These are phyloP conservation scores for Corythornis cristatus DNA, from an alignment of 2,113 vertebrate species.

Conservation along the genomic window DNA sequence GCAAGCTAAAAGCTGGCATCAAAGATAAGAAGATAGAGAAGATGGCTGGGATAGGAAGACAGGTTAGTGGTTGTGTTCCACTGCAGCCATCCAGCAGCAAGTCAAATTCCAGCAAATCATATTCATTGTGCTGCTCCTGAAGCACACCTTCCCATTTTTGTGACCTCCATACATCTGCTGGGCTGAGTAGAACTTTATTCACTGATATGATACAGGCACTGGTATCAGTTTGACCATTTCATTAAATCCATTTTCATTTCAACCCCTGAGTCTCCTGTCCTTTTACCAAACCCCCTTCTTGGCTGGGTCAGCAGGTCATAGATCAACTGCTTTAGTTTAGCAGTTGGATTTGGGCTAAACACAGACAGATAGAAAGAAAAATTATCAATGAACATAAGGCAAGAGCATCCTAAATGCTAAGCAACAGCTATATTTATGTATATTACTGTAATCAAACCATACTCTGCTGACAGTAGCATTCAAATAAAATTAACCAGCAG, in stretches of 20 bases:
- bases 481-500: conserved; percentile 44
- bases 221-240: not conserved
- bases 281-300: not conserved
- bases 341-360: not conserved
- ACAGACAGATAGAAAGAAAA: not conserved
- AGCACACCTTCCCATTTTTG: not conserved
- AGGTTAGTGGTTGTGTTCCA: not conserved
- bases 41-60: not conserved
- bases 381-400: not conserved
- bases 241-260: not conserved
- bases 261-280: not conserved
- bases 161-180: not conserved
- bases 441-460: conserved; percentile 36
- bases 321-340: not conserved
- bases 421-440: conserved; percentile 43
- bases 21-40: not conserved
- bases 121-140: not conserved
- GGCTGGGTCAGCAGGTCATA: not conserved
- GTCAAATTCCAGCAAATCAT: too few relatives aligned
- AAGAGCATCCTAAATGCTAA: not conserved
- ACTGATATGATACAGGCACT: not conserved
- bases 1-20: not conserved
- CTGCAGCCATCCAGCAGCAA: not conserved
- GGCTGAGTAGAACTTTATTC: not conserved
- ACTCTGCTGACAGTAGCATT: conserved; percentile 10